phyloP scores from a whole-genome alignment of 2,113 vertebrate genomes.

The Spea multiplicata region DNA sequence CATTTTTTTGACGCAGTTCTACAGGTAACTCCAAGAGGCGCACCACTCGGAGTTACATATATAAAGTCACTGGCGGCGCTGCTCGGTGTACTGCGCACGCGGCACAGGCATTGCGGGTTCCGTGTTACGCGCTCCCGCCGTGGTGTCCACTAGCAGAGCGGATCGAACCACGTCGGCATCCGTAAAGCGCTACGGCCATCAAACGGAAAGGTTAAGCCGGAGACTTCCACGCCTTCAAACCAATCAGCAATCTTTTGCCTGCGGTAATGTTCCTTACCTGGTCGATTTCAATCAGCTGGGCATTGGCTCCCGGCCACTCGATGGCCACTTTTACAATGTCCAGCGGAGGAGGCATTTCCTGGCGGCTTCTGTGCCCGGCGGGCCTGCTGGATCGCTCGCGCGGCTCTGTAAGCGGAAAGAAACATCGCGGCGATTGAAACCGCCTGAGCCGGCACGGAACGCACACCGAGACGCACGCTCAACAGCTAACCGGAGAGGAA shows the following conservation, averaged over 20 bases:
- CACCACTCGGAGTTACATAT: too few relatives aligned
- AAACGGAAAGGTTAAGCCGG: too few relatives aligned
- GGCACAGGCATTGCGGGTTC: too few relatives aligned
- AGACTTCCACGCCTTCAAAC: too few relatives aligned
- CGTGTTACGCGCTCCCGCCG: too few relatives aligned
- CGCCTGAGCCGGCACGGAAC: not conserved
- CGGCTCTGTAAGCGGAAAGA: not conserved
- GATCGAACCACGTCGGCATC: too few relatives aligned
- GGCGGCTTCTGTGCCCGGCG: constrained; percentile 19
- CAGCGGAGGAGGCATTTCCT: constrained; percentile 86
- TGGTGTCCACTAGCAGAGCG: too few relatives aligned
- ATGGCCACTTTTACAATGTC: constrained; percentile 98
- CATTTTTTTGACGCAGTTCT: too few relatives aligned
- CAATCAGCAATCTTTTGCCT: not conserved
- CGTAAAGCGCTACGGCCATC: too few relatives aligned
- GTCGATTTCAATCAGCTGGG: constrained; percentile 95
- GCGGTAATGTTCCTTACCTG: constrained; percentile 72
- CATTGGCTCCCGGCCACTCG: constrained; percentile 96
- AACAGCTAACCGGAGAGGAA: not conserved
- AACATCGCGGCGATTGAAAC: not conserved
- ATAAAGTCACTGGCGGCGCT: too few relatives aligned
- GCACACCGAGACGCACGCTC: not conserved
- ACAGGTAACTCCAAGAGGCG: too few relatives aligned
- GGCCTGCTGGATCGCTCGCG: constrained; percentile 3
- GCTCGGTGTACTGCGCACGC: too few relatives aligned